Conservation (phyloP, 2,888 invertebrate species). For the Empis stercorea region DNA sequence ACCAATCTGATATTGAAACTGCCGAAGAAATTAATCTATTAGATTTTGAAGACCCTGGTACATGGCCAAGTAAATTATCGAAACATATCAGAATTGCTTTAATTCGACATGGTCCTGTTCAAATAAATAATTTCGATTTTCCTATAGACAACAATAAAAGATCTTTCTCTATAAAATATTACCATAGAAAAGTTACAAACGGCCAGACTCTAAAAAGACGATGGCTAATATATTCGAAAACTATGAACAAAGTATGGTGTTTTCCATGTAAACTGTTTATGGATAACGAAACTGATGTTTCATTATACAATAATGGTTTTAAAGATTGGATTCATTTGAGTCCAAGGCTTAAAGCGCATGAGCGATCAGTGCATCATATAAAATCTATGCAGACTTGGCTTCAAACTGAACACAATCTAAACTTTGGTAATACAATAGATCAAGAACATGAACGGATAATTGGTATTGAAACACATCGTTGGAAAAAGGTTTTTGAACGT, state of each 20-base stretch:
- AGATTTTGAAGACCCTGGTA: background rate
- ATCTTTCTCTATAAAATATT: conserved; percentile 1
- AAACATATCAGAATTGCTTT: background rate
- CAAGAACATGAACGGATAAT: background rate
- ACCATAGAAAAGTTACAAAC: background rate
- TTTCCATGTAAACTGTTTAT: background rate
- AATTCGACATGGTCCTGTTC: background rate
- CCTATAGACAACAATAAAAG: background rate
- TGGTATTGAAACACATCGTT: background rate
- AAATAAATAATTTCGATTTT: conserved; percentile 1
- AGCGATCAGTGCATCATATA: background rate
- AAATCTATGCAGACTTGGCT: background rate
- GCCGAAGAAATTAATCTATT: background rate
- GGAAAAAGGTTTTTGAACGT: conserved; percentile 1
- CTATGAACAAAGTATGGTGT: background rate
- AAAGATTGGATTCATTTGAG: background rate
- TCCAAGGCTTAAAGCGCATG: background rate
- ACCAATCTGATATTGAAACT: background rate
- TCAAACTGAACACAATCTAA: background rate
- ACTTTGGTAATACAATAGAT: background rate
- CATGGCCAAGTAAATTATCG: background rate
- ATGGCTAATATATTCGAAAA: background rate
- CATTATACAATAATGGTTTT: background rate
- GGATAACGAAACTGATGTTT: background rate
- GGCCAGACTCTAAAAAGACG: background rate